Evolutionary conservation across 2,113 vertebrate species (phyloP).

Genomic region (Corvus hawaiiensis): DNA sequence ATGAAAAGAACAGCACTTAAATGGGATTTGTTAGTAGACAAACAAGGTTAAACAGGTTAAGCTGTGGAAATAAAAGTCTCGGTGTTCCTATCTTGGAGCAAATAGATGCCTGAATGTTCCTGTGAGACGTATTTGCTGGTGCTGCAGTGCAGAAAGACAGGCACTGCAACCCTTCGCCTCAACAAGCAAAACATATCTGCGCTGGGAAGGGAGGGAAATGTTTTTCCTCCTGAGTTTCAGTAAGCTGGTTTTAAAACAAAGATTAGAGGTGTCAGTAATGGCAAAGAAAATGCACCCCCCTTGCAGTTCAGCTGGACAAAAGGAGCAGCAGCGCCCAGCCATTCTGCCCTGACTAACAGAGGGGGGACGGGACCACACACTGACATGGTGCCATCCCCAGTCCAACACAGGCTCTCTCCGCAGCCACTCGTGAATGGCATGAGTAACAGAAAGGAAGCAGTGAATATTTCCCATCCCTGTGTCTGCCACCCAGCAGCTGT

Average conservation of each 20-base stretch:
- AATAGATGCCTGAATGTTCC: neutral
- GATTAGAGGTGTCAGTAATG: neutral
- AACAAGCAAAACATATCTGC: neutral
- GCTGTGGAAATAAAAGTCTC: neutral
- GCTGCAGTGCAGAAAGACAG: neutral
- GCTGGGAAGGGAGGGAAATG: neutral
- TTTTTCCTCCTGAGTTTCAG: neutral
- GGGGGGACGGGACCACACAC: accelerated
- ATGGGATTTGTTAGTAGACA: neutral
- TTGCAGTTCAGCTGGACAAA: neutral
- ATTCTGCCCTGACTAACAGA: neutral
- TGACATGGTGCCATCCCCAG: neutral
- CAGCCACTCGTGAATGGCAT: neutral
- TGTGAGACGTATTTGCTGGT: neutral
- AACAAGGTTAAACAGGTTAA: conserved; percentile 24
- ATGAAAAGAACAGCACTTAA: conserved; percentile 6
- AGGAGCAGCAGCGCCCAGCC: neutral
- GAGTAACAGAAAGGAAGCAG: neutral
- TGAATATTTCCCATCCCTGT: neutral
- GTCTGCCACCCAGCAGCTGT: neutral
- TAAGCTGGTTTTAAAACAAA: neutral
- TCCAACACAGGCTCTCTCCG: neutral
- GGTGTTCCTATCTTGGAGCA: neutral
- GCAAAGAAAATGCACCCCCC: neutral
- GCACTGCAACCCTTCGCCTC: neutral